Evolutionary conservation across 2,888 invertebrate genomes (phyloP).

Genomic region (Scaptomyza cyrtandrae): DNA sequence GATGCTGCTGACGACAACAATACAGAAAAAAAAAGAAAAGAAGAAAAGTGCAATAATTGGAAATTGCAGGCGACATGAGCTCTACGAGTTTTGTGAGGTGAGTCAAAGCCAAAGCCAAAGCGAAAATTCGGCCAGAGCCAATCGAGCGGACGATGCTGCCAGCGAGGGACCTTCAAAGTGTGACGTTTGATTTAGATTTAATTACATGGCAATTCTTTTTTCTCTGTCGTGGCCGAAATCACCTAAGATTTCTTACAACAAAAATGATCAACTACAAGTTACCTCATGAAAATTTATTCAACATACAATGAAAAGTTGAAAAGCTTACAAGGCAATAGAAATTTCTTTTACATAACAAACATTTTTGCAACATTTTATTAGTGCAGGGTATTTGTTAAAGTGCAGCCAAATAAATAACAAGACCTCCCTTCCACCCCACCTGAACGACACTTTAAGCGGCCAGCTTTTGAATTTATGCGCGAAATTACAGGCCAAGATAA

Average conservation of each 20-base stretch:
- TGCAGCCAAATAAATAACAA: slow-evolving; percentile 62
- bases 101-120: slow-evolving; percentile 64
- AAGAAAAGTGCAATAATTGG: slow-evolving; percentile 41
- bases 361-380: background rate
- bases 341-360: too few relatives aligned
- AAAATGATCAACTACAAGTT: background rate
- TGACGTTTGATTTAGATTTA: slow-evolving; percentile 81
- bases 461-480: slow-evolving; percentile 70
- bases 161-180: slow-evolving; percentile 71
- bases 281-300: background rate
- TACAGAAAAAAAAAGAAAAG: slow-evolving; percentile 27
- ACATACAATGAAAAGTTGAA: too few relatives aligned
- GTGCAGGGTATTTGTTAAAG: slow-evolving; percentile 21
- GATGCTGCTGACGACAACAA: slow-evolving; percentile 46
- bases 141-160: slow-evolving; percentile 65
- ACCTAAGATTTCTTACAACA: background rate
- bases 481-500: slow-evolving; percentile 71
- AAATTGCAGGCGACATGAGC: slow-evolving; percentile 53
- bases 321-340: too few relatives aligned
- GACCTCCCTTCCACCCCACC: background rate
- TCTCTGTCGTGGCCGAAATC: slow-evolving; percentile 27
- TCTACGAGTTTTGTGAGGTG: slow-evolving; percentile 51
- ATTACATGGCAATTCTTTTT: slow-evolving; percentile 68
- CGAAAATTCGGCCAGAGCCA: slow-evolving; percentile 66
- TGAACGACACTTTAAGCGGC: slow-evolving; percentile 48